Percentiles rank a stretch among this genome's conserved stretches.
Conservation (phyloP, 1,140 invertebrate genomes). For the Lasioglossum baleicum region DNA sequence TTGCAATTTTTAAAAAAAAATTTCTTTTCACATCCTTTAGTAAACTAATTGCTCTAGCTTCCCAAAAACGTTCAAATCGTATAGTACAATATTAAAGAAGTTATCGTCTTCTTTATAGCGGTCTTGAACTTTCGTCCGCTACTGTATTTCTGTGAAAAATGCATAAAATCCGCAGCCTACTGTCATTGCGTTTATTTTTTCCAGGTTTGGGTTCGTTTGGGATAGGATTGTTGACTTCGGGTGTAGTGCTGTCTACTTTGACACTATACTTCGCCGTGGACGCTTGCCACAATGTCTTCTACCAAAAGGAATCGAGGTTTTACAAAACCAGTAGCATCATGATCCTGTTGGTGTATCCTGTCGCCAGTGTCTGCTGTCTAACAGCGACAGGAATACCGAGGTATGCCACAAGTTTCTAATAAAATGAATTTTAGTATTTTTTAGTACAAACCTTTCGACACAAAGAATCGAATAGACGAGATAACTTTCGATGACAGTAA, state of each 20-base stretch:
- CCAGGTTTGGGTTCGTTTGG: constrained; percentile 69
- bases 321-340: constrained; percentile 72
- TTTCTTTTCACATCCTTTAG: too few relatives aligned
- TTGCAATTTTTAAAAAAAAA: too few relatives aligned
- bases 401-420: constrained; percentile 46
- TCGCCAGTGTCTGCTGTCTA: constrained; percentile 73
- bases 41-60: too few relatives aligned
- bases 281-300: constrained; percentile 68
- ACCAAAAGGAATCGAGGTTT: constrained; percentile 67
- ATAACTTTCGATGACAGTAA: too few relatives aligned
- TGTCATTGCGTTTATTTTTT: constrained; percentile 39
- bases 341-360: constrained; percentile 73
- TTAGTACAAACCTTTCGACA: too few relatives aligned
- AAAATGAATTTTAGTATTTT: neutral
- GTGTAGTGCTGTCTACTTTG: constrained; percentile 58
- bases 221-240: constrained; percentile 61
- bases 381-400: constrained; percentile 74
- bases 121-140: neutral
- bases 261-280: constrained; percentile 70
- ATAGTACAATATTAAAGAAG: too few relatives aligned
- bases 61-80: too few relatives aligned
- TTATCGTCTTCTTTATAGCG: too few relatives aligned
- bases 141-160: too few relatives aligned
- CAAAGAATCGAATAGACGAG: too few relatives aligned
- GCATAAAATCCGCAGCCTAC: neutral